Evolutionary conservation across 1,140 invertebrate genomes (phyloP).

Genomic region (Drosophila santomea): DNA sequence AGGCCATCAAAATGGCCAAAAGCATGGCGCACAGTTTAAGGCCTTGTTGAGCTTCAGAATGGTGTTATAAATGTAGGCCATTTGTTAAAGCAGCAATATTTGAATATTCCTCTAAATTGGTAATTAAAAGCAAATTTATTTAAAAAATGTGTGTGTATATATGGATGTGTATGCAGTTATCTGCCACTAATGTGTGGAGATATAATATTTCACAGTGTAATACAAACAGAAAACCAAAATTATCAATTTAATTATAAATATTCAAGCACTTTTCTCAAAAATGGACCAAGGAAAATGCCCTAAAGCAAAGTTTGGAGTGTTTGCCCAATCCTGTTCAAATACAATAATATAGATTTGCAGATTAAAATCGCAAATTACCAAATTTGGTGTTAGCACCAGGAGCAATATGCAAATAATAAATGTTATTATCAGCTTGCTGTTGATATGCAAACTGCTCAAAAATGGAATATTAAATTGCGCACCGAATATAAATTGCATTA

Average conservation of each 20-base stretch:
- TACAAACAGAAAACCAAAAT: too few relatives aligned
- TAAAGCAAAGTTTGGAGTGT: too few relatives aligned
- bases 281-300: too few relatives aligned
- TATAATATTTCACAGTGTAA: too few relatives aligned
- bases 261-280: background rate
- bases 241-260: too few relatives aligned
- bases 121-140: too few relatives aligned
- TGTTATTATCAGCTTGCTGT: background rate
- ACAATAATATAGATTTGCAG: background rate
- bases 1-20: background rate
- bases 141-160: too few relatives aligned
- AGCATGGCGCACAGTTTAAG: background rate
- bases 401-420: background rate
- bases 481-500: conserved; percentile 13
- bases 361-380: background rate
- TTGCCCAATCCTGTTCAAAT: background rate
- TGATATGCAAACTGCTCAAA: background rate
- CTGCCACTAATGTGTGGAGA: too few relatives aligned
- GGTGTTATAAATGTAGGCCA: background rate
- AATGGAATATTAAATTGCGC: too few relatives aligned
- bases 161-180: too few relatives aligned
- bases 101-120: too few relatives aligned
- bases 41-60: background rate
- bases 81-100: background rate
- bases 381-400: background rate